These are phyloP conservation scores for Gadus chalcogrammus DNA, from an alignment of 2,113 vertebrate genomes.

Conservation along the genomic window DNA sequence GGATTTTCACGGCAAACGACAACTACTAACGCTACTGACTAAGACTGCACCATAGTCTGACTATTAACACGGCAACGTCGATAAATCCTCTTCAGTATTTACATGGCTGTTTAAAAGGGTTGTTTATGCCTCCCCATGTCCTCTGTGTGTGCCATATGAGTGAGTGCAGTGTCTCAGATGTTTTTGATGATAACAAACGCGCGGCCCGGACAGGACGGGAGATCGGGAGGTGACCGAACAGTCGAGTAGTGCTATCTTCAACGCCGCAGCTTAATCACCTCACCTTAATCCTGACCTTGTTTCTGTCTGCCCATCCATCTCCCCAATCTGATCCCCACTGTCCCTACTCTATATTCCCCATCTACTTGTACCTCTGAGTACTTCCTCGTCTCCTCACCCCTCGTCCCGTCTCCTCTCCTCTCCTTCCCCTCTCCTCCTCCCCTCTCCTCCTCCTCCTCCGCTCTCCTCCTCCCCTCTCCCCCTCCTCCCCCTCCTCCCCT, in stretches of 20 bases:
- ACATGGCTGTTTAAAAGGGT: too few relatives aligned
- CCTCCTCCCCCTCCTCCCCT: background rate
- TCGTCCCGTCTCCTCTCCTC: background rate
- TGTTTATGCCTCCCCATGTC: too few relatives aligned
- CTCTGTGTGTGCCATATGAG: too few relatives aligned
- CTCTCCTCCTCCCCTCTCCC: conserved; percentile 35
- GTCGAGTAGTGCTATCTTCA: conserved; percentile 30
- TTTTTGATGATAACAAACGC: too few relatives aligned
- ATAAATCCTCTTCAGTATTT: too few relatives aligned
- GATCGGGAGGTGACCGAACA: conserved; percentile 38
- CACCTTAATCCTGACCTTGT: conserved; percentile 60
- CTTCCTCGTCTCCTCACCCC: background rate
- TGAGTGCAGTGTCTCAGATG: too few relatives aligned
- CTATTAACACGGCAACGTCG: too few relatives aligned
- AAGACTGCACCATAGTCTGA: too few relatives aligned
- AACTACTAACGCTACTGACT: too few relatives aligned
- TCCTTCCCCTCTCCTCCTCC: background rate
- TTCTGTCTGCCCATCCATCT: conserved; percentile 54
- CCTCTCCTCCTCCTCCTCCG: conserved; percentile 52
- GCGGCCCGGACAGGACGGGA: too few relatives aligned
- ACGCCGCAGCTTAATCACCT: conserved; percentile 44
- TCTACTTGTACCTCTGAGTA: conserved; percentile 16
- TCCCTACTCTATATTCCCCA: conserved; percentile 38
- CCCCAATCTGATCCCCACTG: conserved; percentile 49
- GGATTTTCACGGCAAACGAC: too few relatives aligned